phyloP scores from a whole-genome alignment of 2,797 vertebrate species.

The Phalanger gymnotis region DNA sequence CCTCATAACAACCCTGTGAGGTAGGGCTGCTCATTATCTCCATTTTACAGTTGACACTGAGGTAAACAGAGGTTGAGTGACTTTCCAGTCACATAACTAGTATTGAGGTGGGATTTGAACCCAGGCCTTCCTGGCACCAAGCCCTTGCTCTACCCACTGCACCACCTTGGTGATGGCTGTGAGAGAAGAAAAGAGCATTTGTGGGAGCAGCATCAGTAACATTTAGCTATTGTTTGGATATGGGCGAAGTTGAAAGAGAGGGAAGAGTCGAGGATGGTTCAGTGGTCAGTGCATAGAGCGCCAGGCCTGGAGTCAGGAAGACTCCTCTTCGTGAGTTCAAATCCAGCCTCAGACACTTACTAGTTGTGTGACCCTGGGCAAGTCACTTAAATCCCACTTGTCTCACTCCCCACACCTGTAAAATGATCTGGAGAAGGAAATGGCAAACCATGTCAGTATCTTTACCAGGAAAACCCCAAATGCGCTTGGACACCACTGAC shows the following conservation, averaged over 20 bases:
- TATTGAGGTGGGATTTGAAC: neutral
- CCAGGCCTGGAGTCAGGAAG: neutral
- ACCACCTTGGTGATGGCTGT: neutral
- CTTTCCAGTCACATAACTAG: neutral
- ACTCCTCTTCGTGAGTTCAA: neutral
- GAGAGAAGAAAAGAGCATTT: neutral
- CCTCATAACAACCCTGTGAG: neutral
- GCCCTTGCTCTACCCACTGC: neutral
- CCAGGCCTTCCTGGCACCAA: neutral
- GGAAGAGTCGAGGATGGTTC: neutral
- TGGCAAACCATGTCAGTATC: too few relatives aligned
- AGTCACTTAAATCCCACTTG: too few relatives aligned
- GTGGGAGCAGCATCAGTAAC: neutral
- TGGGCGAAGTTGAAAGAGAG: neutral
- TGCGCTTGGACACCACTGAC: too few relatives aligned
- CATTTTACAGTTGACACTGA: neutral
- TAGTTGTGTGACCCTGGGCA: too few relatives aligned
- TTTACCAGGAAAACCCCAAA: too few relatives aligned
- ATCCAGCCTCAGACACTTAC: too few relatives aligned
- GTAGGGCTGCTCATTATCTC: neutral
- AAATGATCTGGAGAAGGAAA: too few relatives aligned
- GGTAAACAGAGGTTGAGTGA: neutral
- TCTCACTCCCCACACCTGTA: too few relatives aligned
- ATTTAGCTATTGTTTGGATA: neutral
- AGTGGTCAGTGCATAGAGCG: neutral